Conservation (phyloP, 2,888 invertebrate genomes). For the Agriopis marginaria region DNA sequence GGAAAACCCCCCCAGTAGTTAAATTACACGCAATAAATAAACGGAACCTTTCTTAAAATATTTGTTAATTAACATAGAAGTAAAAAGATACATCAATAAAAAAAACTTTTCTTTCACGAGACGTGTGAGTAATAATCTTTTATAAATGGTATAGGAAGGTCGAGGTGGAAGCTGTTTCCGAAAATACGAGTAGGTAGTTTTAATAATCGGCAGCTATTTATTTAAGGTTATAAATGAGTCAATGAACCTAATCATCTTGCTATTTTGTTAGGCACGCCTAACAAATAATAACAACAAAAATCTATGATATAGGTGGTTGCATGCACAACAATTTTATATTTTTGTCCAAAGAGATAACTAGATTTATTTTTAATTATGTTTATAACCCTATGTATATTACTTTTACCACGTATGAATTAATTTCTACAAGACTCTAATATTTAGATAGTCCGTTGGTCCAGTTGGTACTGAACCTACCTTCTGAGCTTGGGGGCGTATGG, state of each 20-base stretch:
- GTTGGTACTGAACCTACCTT: too few relatives aligned
- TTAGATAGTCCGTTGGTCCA: too few relatives aligned
- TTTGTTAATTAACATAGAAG: not conserved
- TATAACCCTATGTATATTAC: too few relatives aligned
- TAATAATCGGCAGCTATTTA: constrained; percentile 7
- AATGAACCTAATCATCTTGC: not conserved
- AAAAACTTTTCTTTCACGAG: not conserved
- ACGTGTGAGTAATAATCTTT: not conserved
- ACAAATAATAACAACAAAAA: not conserved
- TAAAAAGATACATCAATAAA: constrained; percentile 1
- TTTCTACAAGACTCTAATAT: too few relatives aligned
- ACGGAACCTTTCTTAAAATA: not conserved
- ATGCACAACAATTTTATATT: too few relatives aligned
- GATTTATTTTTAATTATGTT: too few relatives aligned
- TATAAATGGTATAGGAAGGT: constrained; percentile 9
- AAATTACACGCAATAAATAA: constrained; percentile 2
- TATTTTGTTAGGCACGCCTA: not conserved
- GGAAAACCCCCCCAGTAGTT: constrained; percentile 9
- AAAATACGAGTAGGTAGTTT: not conserved
- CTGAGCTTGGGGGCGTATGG: too few relatives aligned
- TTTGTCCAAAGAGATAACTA: too few relatives aligned
- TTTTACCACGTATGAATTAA: too few relatives aligned
- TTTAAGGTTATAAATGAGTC: constrained; percentile 4
- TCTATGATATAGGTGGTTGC: not conserved
- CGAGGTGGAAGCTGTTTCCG: constrained; percentile 11